phyloP scores from a whole-genome alignment of 2,888 invertebrate species.

The Tenthredo notha region DNA sequence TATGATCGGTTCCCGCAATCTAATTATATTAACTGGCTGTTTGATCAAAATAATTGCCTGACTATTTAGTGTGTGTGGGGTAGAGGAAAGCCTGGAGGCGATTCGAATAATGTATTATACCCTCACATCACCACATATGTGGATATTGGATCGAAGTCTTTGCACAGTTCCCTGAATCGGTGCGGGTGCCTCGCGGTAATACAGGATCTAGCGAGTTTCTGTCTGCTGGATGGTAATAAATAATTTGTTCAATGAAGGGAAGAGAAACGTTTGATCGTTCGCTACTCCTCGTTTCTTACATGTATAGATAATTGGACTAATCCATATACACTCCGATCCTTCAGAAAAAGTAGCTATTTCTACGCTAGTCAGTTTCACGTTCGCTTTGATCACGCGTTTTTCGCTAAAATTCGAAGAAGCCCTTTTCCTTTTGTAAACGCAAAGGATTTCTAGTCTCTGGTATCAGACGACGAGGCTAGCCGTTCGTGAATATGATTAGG shows the following conservation, averaged over 20 bases:
- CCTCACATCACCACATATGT: slow-evolving; percentile 2
- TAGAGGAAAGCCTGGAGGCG: slow-evolving; percentile 26
- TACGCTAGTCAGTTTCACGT: neutral
- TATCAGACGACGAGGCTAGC: neutral
- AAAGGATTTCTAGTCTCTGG: neutral
- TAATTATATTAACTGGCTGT: slow-evolving; percentile 47
- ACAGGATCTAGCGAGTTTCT: slow-evolving; percentile 8
- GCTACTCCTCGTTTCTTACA: neutral
- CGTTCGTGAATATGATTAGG: neutral
- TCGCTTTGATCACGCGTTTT: slow-evolving; percentile 18
- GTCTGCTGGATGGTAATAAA: slow-evolving; percentile 31
- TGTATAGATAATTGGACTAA: slow-evolving; percentile 29
- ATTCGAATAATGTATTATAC: slow-evolving; percentile 19
- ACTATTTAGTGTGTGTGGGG: slow-evolving; percentile 20
- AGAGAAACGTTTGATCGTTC: slow-evolving; percentile 41
- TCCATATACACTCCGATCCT: neutral
- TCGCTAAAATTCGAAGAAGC: neutral
- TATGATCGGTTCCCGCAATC: slow-evolving; percentile 12
- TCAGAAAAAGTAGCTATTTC: neutral
- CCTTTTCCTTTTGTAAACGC: neutral
- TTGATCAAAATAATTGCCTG: slow-evolving; percentile 44
- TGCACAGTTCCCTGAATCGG: slow-evolving; percentile 22
- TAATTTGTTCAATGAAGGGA: slow-evolving; percentile 31
- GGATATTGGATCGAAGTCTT: slow-evolving; percentile 36
- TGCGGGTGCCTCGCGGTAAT: neutral